Conservation (phyloP, 2,888 invertebrate genomes). For the Proisotoma minuta region DNA sequence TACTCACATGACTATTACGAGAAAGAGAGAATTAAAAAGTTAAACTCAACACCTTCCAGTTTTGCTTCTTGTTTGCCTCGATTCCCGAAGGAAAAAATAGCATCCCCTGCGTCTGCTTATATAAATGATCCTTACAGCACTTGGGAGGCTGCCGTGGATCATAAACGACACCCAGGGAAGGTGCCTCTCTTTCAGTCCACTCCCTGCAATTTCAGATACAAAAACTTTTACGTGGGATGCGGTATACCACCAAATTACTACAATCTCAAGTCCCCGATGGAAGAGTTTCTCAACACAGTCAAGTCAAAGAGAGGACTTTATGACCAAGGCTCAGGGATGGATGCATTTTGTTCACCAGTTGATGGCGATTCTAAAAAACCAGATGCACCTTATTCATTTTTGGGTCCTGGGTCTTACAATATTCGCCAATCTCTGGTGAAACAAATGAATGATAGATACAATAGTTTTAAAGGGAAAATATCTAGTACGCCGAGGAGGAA, state of each 20-base stretch:
- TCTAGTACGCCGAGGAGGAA: constrained; percentile 13
- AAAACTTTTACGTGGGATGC: constrained; percentile 11
- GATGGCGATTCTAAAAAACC: background rate
- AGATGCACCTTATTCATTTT: constrained; percentile 1
- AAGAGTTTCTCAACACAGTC: constrained; percentile 19
- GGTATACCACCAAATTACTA: constrained; percentile 24
- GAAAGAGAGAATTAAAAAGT: background rate
- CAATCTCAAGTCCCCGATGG: constrained; percentile 26
- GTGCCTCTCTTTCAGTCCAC: constrained; percentile 23
- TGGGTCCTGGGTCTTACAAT: constrained; percentile 29
- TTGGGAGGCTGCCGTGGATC: constrained; percentile 15
- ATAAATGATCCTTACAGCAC: constrained; percentile 15
- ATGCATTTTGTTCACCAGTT: background rate
- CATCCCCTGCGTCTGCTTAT: background rate
- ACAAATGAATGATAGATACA: constrained; percentile 20
- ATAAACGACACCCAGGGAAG: constrained; percentile 19
- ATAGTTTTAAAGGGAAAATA: constrained; percentile 22
- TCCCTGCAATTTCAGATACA: constrained; percentile 17
- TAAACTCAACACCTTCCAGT: constrained; percentile 11
- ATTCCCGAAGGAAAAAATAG: constrained; percentile 23
- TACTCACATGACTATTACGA: constrained; percentile 22
- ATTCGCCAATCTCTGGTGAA: constrained; percentile 13
- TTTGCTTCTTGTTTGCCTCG: constrained; percentile 19
- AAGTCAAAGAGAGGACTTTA: constrained; percentile 10
- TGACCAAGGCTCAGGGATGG: background rate